Evolutionary conservation across 2,113 vertebrate species (phyloP), one percentile per base, ranked within the genome.

Genomic region (Tychaedon coryphoeus): DNA sequence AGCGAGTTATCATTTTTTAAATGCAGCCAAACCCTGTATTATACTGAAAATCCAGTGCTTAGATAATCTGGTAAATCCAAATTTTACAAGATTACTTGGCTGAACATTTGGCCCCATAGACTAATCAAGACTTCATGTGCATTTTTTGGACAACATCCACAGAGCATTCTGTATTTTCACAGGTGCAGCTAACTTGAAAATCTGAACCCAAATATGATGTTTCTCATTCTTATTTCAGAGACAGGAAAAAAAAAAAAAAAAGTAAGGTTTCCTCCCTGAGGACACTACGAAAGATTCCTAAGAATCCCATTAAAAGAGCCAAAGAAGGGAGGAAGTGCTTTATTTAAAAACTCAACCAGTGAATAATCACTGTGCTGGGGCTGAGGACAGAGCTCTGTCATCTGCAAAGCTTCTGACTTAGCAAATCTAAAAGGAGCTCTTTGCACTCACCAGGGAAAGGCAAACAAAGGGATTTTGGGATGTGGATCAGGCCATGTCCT

Each of bases 281-380:
- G 67, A 66, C 7, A 8, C n/a, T 8, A 29, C 88, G 76, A 86
- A 93, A 71, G 75, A 76, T 47, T 74, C n/a, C 5, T 2, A 53
- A 67, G 82, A 92, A 92, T 53, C 58, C 88, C 82, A 88, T 53
- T 61, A 54, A 15, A 80, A 22, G 15, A 69, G 88, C 25, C 45
- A 16, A 69, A n/a, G 93, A n/a, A 58, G 67, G 64, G 90, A 93
- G 86, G 90, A 97, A 93, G 73, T 81, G 69, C 84, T 91, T 88
- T 42, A 65, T 92, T 92, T 91, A 85, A 88, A 89, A 92, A 75
- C 69, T 91, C 83, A 47, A 42, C 91, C 87, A 51, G 86, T 36
- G 86, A 89, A 85, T 81, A 93, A 92, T 74, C 48, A 23, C 87
- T 6, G 17, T 31, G 64, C 74, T 76, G 70, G 61, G 74, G 80